Conservation (phyloP, 2,888 invertebrate genomes). For the Eubasilissa splendida region DNA sequence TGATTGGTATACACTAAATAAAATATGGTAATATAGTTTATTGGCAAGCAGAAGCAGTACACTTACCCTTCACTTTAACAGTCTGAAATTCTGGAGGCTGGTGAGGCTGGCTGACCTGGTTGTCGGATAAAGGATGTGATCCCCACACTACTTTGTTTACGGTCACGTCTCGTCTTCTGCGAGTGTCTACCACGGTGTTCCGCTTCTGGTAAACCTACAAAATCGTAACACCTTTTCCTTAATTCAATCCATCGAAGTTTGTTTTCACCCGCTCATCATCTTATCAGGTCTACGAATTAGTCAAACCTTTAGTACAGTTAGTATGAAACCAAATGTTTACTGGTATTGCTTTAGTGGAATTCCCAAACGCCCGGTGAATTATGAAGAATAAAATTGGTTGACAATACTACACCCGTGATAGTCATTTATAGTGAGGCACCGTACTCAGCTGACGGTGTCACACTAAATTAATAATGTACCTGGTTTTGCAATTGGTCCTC, state of each 20-base stretch:
- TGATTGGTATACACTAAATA: too few relatives aligned
- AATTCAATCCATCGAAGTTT: background rate
- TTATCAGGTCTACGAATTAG: slow-evolving; percentile 64
- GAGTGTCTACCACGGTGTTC: slow-evolving; percentile 26
- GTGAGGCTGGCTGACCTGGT: slow-evolving; percentile 11
- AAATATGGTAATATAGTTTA: too few relatives aligned
- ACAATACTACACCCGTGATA: too few relatives aligned
- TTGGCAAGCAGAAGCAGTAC: background rate
- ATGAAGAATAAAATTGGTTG: too few relatives aligned
- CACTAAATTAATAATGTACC: slow-evolving; percentile 64
- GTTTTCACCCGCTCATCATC: slow-evolving; percentile 63
- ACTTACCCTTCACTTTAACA: slow-evolving; percentile 42
- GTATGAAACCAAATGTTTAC: too few relatives aligned
- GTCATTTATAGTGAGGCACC: too few relatives aligned
- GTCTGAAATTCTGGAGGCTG: slow-evolving; percentile 42
- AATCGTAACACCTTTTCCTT: background rate
- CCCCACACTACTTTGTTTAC: slow-evolving; percentile 20
- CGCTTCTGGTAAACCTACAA: slow-evolving; percentile 50
- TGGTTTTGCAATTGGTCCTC: slow-evolving; percentile 87
- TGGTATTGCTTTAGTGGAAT: too few relatives aligned
- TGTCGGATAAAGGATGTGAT: slow-evolving; percentile 28
- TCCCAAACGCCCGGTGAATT: too few relatives aligned
- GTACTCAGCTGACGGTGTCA: too few relatives aligned
- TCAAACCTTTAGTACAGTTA: too few relatives aligned
- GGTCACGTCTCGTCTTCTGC: slow-evolving; percentile 44